These are phyloP conservation scores for Gobio occitaniae DNA, from an alignment of 2,797 vertebrate species.

Conservation along the genomic window DNA sequence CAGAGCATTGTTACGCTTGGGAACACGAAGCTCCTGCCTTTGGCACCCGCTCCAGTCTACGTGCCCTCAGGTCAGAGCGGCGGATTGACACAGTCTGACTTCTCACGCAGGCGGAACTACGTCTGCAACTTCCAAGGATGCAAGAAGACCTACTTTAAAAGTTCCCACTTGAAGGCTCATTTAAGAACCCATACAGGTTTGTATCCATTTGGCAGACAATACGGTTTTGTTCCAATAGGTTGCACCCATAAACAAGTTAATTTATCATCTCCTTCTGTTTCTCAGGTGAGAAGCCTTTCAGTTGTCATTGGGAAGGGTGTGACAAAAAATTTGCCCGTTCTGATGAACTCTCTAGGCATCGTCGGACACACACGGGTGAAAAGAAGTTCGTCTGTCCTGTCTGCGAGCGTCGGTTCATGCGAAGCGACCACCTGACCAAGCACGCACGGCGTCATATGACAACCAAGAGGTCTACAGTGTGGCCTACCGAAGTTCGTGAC, in stretches of 20 bases:
- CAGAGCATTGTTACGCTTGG: constrained; percentile 85
- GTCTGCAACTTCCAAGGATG: constrained; percentile 92
- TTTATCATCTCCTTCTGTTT: constrained; percentile 1
- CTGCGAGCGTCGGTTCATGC: constrained; percentile 96
- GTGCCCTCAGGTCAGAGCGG: constrained; percentile 82
- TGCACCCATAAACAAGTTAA: neutral
- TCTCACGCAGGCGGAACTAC: constrained; percentile 91
- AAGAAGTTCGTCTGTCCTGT: constrained; percentile 93
- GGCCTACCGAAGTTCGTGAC: constrained; percentile 84
- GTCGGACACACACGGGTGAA: constrained; percentile 95
- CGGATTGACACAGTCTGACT: constrained; percentile 82
- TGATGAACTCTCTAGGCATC: constrained; percentile 95
- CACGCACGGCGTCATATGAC: constrained; percentile 92
- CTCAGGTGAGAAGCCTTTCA: constrained; percentile 96
- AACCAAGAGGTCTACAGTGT: constrained; percentile 85
- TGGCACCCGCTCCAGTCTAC: constrained; percentile 92
- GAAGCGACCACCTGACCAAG: constrained; percentile 97
- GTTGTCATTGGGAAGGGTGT: constrained; percentile 95
- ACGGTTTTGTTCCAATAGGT: neutral
- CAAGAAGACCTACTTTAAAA: constrained; percentile 98
- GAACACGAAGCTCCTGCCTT: constrained; percentile 89
- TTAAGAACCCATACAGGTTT: constrained; percentile 96
- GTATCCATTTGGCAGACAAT: neutral
- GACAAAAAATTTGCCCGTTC: constrained; percentile 97
- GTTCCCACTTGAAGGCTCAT: constrained; percentile 97